Evolutionary conservation across 2,113 vertebrate species (phyloP).

Genomic region (Struthio camelus): DNA sequence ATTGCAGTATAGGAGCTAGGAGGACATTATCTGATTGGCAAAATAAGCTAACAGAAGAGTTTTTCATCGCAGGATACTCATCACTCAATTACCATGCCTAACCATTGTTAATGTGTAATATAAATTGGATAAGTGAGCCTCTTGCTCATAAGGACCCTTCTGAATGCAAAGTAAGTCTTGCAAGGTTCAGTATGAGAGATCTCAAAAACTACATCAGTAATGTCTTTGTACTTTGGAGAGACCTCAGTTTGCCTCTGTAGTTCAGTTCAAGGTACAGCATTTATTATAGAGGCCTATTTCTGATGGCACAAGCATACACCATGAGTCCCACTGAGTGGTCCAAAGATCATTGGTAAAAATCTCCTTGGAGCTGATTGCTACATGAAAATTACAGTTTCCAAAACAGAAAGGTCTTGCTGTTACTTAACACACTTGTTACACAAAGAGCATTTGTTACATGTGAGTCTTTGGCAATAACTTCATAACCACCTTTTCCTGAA

Average conservation of each 20-base stretch:
- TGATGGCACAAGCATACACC: not conserved
- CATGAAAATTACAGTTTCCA: conserved; percentile 31
- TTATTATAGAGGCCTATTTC: not conserved
- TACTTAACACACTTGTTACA: conserved; percentile 11
- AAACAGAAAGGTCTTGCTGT: conserved; percentile 34
- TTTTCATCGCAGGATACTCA: not conserved
- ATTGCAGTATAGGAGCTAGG: not conserved
- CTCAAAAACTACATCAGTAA: not conserved
- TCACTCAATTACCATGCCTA: not conserved
- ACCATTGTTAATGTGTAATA: not conserved
- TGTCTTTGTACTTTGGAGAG: not conserved
- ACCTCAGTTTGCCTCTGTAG: not conserved
- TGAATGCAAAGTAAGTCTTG: not conserved
- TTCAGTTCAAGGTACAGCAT: not conserved
- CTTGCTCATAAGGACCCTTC: not conserved
- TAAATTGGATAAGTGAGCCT: not conserved
- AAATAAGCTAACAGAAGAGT: not conserved
- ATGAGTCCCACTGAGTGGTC: not conserved
- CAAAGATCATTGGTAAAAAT: conserved; percentile 6
- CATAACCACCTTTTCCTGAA: conserved; percentile 42
- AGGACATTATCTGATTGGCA: not conserved
- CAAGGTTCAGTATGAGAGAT: not conserved
- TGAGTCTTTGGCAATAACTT: conserved; percentile 45
- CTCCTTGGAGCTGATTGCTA: not conserved
- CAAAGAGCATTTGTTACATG: conserved; percentile 39